Conservation (phyloP, 2,888 invertebrate species). For the Leptinotarsa tumamoca region DNA sequence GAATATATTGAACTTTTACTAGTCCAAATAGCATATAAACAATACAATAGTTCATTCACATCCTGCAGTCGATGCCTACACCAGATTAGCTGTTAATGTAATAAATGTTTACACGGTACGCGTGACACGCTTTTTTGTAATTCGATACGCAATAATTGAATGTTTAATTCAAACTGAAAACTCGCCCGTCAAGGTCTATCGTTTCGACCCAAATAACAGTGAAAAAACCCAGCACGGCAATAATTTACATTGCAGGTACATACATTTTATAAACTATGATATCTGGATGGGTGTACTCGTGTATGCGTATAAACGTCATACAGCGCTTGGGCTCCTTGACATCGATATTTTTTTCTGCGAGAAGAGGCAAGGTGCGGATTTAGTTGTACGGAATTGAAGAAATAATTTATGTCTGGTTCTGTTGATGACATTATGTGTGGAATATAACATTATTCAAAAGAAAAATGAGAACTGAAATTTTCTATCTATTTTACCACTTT, state of each 20-base stretch:
- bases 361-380: conserved; percentile 46
- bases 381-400: conserved; percentile 33
- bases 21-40: conserved; percentile 6
- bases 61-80: conserved; percentile 6
- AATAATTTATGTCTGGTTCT: background rate
- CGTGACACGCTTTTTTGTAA: conserved; percentile 24
- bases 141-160: conserved; percentile 30
- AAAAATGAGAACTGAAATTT: too few species aligned
- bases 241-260: conserved; percentile 48
- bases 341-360: conserved; percentile 51
- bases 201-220: conserved; percentile 54
- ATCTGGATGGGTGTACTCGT: conserved; percentile 48
- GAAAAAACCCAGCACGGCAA: conserved; percentile 51
- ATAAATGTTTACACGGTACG: conserved; percentile 15
- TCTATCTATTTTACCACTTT: too few species aligned
- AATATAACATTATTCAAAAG: too few species aligned
- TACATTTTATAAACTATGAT: conserved; percentile 23
- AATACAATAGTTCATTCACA: conserved; percentile 17
- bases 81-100: conserved; percentile 8
- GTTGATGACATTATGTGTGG: too few species aligned
- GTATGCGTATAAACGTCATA: conserved; percentile 41
- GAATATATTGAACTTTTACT: background rate
- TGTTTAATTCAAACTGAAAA: conserved; percentile 43
- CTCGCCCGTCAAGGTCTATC: conserved; percentile 42
- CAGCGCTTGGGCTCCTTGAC: conserved; percentile 49